These are phyloP conservation scores for Eupithecia subfuscata DNA, from an alignment of 2,888 invertebrate species.

Conservation along the genomic window DNA sequence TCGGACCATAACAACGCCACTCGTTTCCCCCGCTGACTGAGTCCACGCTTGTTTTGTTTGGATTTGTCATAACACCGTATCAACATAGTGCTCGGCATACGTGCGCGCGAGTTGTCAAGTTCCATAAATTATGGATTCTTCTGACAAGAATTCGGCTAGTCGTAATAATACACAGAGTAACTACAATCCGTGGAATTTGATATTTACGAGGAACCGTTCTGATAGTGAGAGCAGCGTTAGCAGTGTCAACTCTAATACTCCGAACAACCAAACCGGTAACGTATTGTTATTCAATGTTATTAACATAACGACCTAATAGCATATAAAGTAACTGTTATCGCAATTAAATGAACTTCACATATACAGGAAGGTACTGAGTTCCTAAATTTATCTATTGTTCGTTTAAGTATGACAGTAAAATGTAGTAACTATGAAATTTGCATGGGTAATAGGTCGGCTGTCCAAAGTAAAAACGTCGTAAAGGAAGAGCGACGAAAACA, in stretches of 20 bases:
- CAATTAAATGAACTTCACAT: background rate
- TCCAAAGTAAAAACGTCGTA: no score
- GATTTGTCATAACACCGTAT: constrained; percentile 56
- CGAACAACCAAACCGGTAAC: constrained; percentile 69
- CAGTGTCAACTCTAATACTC: constrained; percentile 67
- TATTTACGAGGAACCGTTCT: constrained; percentile 73
- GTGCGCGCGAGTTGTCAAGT: constrained; percentile 56
- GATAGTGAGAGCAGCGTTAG: constrained; percentile 77
- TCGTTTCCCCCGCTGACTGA: constrained; percentile 41
- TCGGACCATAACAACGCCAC: constrained; percentile 75
- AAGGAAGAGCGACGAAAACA: no score
- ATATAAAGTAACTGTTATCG: background rate
- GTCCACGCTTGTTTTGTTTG: constrained; percentile 36
- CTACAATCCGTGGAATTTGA: constrained; percentile 76
- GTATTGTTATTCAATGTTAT: background rate
- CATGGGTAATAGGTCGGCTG: background rate
- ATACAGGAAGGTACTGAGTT: background rate
- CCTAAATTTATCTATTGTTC: background rate
- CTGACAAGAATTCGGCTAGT: constrained; percentile 58
- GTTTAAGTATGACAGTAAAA: no score
- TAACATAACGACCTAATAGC: background rate
- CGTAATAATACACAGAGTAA: constrained; percentile 53
- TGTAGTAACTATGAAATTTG: background rate
- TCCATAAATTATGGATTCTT: constrained; percentile 63
- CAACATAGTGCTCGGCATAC: constrained; percentile 63